Evolutionary conservation across 2,888 invertebrate species (phyloP), one percentile per base, ranked within the genome.

Genomic region (Serripes groenlandicus): DNA sequence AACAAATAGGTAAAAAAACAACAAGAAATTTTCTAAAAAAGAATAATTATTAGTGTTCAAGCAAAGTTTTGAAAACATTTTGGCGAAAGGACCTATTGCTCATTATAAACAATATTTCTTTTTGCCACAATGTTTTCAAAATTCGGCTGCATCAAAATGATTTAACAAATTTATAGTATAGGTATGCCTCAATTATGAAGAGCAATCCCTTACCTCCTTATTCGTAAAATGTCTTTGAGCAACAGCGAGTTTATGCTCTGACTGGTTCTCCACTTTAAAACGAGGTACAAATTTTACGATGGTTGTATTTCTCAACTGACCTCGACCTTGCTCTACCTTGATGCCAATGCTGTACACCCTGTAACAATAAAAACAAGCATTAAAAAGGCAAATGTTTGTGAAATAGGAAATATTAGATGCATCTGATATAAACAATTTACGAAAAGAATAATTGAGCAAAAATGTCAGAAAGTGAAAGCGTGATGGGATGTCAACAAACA

Each of bases 261-360:
- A 98, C 94, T 97, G 97, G 95, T 99, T 99, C 95, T 98, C 97
- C 78, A 99, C 95, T 95, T 98, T 97, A 95, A 97, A 99, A 88
- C 98, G 96, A 52, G 99, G 98, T 23, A 98, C 97, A 90, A 99
- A 96, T 5, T 98, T 98, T 42, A 99, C 97, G 90, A 99, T 97
- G 93, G 97, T 97, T 37, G 99, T 99, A 92, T 97, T 97, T 11
- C 97, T 96, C 95, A 99, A 98, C 90, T 97, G 96, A 54, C 98
- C 98, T 90, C 97, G 96, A 0, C 99, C 99, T 62, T 96, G 96
- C 78, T 98, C 96, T 73, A 98, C 97, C 92, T 98, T 97, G 87
- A 99, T 97, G 79, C 99, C 99, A 91, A 99, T 97, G 77, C 97
- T 96, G 95, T 97, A 97, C 79, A 97, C 97, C 88, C 96, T 95